Evolutionary conservation across 1,140 invertebrate genomes (phyloP), one percentile per base, ranked within the genome.

Genomic region (Eciton burchellii): DNA sequence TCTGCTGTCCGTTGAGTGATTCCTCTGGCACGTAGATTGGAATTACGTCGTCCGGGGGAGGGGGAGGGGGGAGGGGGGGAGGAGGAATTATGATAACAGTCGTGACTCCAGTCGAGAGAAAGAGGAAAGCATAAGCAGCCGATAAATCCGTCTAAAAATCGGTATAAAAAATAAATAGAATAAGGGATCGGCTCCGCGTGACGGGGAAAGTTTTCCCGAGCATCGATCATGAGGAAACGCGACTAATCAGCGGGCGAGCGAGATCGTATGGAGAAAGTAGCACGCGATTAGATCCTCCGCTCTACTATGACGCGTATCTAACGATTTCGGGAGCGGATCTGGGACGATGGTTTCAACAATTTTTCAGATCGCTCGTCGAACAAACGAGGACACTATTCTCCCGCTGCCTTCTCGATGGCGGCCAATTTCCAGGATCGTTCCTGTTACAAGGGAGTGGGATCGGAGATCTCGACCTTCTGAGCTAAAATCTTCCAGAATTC

Each of bases 311-410:
- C 9, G 54, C 54, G 49, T 54, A 54, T 52, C 35, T 65, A 62
- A 71, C 41, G 26, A 81, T 81, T 41, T 57, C 35, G 4, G 9
- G n/a, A 21, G 52, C 24, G 59, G 35, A 43, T 57, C 35, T 59
- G 12, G 52, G 49, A 12, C 52, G 26, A 26, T 3, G 21, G 41
- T 70, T 59, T 11, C 54, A n/a, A n/a, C 65, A 59, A 81, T 81
- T 81, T 71, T 81, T 29, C 12, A 81, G 29, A 71, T 81, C 43
- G 56, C 35, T 35, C 43, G 5, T 3, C 54, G 65, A 59, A 59
- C 24, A 71, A 71, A 71, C 62, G 73, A 77, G 73, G 26, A 26
- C 29, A 26, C n/a, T 19, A 43, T 73, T 47, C 3, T n/a, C 12
- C 16, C 24, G 1, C 5, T 21, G 12, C 12, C 21, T 11, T 12